Base-by-base conservation (phyloP, 2,888 invertebrate species). In the Ramazzottius varieornatus region DNA sequence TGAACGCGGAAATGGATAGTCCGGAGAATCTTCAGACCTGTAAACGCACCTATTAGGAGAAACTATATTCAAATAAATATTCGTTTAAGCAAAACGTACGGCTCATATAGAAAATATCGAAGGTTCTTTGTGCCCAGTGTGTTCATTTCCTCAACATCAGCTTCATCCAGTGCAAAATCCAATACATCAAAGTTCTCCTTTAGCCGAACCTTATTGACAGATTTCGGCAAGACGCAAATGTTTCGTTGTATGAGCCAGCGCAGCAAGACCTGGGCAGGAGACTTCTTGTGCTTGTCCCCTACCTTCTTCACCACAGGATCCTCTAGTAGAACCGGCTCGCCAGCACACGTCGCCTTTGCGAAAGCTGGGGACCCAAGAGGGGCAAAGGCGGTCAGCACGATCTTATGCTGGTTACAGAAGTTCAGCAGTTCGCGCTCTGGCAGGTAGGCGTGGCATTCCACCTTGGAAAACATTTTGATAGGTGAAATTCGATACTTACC, bases 401-500 rank as follows among this genome's bases (percentile, higher is more conserved):
- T 82, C 65, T 79, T 80, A 0, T 81, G 77, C 0, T 81, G 76
- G 69, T 80, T 80, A 76, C 86, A 76, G 73, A 82, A 83, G 33
- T 82, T 80, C 33, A 83, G 80, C 65, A 87, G 73, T 70, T 82
- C 81, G 69, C 81, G 79, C 72, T 88, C 84, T 72, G 80, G 83
- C 66, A 88, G 76, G 74, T 87, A 86, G 0, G 88, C 85, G 74
- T 88, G 86, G 69, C 85, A 83, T 76, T 90, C 89, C 67, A 86
- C 80, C 86, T 88, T n/a, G n/a, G n/a, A n/a, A n/a, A n/a, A n/a
- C n/a, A n/a, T n/a, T n/a, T n/a, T n/a, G n/a, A n/a, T n/a, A n/a
- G n/a, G n/a, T n/a, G n/a, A n/a, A n/a, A n/a, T n/a, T n/a, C n/a
- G n/a, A n/a, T n/a, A n/a, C n/a, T n/a, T n/a, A n/a, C n/a, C n/a